Conservation (phyloP, 1,140 invertebrate genomes). For the Catajapyx aquilonaris region DNA sequence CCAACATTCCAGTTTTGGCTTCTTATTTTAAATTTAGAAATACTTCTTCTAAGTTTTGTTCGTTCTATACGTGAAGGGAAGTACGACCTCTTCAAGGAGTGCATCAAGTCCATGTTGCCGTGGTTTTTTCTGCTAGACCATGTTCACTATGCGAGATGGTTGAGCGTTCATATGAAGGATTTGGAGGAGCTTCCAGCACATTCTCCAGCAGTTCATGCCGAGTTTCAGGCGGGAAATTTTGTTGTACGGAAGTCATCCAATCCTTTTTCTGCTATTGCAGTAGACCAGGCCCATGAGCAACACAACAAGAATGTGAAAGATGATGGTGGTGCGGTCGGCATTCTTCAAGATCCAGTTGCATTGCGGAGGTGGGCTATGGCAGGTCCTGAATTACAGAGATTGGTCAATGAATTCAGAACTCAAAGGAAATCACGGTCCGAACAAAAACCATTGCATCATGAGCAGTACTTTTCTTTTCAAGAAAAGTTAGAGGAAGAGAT, state of each 20-base stretch:
- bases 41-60: slow-evolving; percentile 1
- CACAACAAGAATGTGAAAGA: not conserved
- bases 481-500: not conserved
- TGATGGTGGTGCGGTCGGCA: not conserved
- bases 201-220: not conserved
- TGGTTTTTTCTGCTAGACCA: not conserved
- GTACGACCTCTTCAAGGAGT: slow-evolving; percentile 1
- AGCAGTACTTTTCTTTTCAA: not conserved
- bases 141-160: not conserved
- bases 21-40: slow-evolving; percentile 1
- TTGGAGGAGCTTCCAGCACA: not conserved
- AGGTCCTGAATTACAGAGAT: not conserved
- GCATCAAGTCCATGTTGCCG: not conserved
- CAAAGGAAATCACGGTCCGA: not conserved
- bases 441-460: not conserved
- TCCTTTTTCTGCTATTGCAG: not conserved
- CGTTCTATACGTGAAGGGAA: not conserved
- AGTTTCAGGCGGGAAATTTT: not conserved
- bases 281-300: not conserved
- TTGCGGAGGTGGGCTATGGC: not conserved
- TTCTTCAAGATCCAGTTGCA: not conserved
- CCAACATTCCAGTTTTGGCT: too few relatives aligned
- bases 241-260: not conserved
- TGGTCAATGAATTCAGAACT: slow-evolving; percentile 1
- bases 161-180: not conserved